Evolutionary conservation across 2,888 invertebrate species (phyloP).

Genomic region (Macrophya annulata): DNA sequence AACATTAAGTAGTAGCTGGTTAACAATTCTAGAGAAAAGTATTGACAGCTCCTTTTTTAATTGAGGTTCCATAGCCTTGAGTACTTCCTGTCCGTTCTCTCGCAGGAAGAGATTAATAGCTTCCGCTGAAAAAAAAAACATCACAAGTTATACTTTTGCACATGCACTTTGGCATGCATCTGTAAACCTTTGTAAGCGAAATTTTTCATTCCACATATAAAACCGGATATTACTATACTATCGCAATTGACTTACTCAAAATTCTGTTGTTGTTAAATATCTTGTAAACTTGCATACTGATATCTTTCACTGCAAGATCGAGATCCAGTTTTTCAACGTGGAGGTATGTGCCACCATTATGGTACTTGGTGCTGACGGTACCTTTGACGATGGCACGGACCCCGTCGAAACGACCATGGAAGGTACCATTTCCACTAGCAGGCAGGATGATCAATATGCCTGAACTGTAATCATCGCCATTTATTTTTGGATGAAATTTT

Average conservation of each 20-base stretch:
- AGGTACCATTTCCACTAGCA: constrained; percentile 87
- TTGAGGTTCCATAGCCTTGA: constrained; percentile 87
- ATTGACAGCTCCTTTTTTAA: constrained; percentile 84
- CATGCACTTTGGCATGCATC: background rate
- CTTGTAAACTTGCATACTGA: constrained; percentile 85
- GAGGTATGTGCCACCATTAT: constrained; percentile 81
- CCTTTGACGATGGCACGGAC: constrained; percentile 83
- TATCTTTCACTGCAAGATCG: constrained; percentile 83
- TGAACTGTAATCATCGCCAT: constrained; percentile 79
- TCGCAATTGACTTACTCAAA: constrained; percentile 82
- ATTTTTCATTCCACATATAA: constrained; percentile 7
- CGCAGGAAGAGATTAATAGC: constrained; percentile 87
- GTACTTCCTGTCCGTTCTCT: constrained; percentile 86
- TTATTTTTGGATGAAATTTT: background rate
- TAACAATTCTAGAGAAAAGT: constrained; percentile 85
- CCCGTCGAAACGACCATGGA: constrained; percentile 85
- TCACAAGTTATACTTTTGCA: background rate
- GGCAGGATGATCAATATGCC: constrained; percentile 87
- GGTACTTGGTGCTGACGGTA: constrained; percentile 80
- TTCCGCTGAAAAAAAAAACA: constrained; percentile 81
- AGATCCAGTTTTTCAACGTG: constrained; percentile 84
- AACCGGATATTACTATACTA: background rate
- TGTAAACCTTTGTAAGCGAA: background rate
- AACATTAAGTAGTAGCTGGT: constrained; percentile 85
- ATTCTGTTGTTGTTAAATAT: constrained; percentile 87